Evolutionary conservation across 1,140 invertebrate genomes (phyloP).

Genomic region (Hylyphantes graminicola): DNA sequence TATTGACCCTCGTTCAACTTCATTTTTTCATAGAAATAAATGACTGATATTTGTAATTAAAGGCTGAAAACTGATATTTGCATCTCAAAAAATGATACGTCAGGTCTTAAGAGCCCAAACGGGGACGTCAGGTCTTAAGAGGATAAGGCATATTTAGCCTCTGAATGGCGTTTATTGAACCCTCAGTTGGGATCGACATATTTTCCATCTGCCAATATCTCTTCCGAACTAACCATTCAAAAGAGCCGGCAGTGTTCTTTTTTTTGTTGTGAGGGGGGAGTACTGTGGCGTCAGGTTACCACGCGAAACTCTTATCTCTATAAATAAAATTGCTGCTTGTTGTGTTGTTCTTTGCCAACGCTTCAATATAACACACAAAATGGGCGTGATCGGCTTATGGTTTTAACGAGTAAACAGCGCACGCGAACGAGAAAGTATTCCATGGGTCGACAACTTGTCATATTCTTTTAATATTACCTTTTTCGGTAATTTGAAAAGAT

Average conservation of each 20-base stretch:
- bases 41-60: too few relatives aligned
- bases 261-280: neutral
- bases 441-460: slow-evolving; percentile 15
- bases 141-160: too few relatives aligned
- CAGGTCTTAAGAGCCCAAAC: too few relatives aligned
- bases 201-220: slow-evolving; percentile 29
- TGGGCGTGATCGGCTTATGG: slow-evolving; percentile 25
- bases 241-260: slow-evolving; percentile 29
- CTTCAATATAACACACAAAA: slow-evolving; percentile 24
- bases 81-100: too few relatives aligned
- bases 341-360: slow-evolving; percentile 25
- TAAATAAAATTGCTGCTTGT: slow-evolving; percentile 30
- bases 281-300: slow-evolving; percentile 15
- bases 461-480: neutral
- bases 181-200: too few relatives aligned
- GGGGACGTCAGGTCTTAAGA: too few relatives aligned
- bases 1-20: too few relatives aligned
- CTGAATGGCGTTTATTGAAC: too few relatives aligned
- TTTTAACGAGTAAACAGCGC: slow-evolving; percentile 43
- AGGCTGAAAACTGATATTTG: too few relatives aligned
- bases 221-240: slow-evolving; percentile 31
- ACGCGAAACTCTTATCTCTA: neutral
- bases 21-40: too few relatives aligned
- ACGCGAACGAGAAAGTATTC: neutral
- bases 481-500: too few relatives aligned